phyloP scores from a whole-genome alignment of 2,113 vertebrate genomes.

The Penelope pileata region DNA sequence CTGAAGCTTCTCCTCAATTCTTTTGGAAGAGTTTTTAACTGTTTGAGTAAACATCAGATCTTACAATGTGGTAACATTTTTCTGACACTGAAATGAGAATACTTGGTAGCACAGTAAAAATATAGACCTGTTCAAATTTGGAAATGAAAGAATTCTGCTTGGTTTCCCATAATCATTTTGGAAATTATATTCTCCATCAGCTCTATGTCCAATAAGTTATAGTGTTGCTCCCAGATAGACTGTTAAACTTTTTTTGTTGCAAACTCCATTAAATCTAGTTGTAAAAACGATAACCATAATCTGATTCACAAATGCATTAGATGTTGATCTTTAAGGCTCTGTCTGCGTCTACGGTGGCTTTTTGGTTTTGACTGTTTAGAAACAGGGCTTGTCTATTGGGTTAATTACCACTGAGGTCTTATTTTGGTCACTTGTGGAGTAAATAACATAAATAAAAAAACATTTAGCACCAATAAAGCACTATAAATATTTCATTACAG shows the following conservation, averaged over 20 bases:
- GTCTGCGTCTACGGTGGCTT: not conserved
- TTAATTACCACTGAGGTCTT: not conserved
- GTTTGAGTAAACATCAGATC: not conserved
- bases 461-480: not conserved
- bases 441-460: not conserved
- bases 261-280: constrained; percentile 47
- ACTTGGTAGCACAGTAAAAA: not conserved
- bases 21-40: not conserved
- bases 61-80: not conserved
- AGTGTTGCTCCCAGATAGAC: constrained; percentile 8
- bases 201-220: not conserved
- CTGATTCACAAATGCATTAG: not conserved
- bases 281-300: not conserved
- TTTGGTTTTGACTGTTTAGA: not conserved
- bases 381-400: not conserved
- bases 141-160: not conserved
- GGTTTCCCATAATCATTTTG: not conserved
- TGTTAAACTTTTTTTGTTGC: constrained; percentile 45
- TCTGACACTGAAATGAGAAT: not conserved
- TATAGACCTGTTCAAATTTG: not conserved
- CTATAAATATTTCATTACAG: not conserved
- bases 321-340: not conserved
- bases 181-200: constrained; percentile 45
- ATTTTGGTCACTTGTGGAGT: not conserved
- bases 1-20: not conserved